Percentiles rank a stretch among this genome's conserved stretches.
These are phyloP conservation scores for Sycobia sp. DNA, from an alignment of 1,140 invertebrate species.

Conservation along the genomic window DNA sequence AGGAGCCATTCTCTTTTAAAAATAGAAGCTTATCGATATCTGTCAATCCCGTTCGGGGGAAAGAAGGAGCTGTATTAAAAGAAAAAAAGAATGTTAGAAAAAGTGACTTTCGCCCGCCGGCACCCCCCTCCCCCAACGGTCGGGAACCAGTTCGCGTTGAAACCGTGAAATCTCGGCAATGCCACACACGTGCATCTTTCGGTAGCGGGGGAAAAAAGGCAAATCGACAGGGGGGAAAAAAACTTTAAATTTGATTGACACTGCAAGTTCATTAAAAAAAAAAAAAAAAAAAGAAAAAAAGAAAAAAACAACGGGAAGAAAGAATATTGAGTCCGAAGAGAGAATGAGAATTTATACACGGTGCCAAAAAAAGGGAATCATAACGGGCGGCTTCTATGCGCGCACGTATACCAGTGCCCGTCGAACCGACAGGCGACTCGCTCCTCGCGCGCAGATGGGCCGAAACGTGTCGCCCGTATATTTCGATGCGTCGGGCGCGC, in stretches of 20 bases:
- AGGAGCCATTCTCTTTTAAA: too few relatives aligned
- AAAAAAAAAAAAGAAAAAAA: background rate
- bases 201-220: too few relatives aligned
- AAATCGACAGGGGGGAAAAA: conserved; percentile 11
- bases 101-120: too few relatives aligned
- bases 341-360: background rate
- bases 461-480: background rate
- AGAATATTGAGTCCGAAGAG: background rate
- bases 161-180: conserved; percentile 7
- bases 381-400: background rate
- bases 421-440: too few relatives aligned
- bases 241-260: conserved; percentile 4
- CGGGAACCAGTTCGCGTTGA: background rate
- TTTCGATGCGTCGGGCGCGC: too few relatives aligned
- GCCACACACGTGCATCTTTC: too few relatives aligned
- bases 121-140: too few relatives aligned
- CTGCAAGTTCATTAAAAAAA: background rate
- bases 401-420: too few relatives aligned
- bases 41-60: too few relatives aligned
- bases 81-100: too few relatives aligned
- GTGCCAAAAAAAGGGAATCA: background rate
- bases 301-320: background rate
- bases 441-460: conserved; percentile 5
- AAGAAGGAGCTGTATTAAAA: too few relatives aligned
- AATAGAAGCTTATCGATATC: too few relatives aligned